Percentiles rank a stretch among this genome's conserved stretches.
Evolutionary conservation across 2,888 invertebrate species (phyloP).

Genomic region (Euphydryas editha): DNA sequence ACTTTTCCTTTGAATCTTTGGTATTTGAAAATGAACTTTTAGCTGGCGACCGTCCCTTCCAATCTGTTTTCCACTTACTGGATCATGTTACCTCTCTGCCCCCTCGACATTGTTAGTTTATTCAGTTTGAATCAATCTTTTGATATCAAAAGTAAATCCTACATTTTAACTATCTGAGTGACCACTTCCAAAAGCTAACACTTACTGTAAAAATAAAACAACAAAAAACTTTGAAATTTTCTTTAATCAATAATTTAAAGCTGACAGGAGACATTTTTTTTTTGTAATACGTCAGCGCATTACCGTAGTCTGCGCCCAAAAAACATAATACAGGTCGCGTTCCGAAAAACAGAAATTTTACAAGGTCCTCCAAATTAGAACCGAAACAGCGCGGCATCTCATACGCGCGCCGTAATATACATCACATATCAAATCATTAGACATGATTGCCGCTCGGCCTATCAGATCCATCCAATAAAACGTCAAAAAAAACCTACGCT

Average conservation of each 20-base stretch:
- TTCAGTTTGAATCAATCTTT: no score
- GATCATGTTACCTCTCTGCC: no score
- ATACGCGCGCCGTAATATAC: constrained; percentile 48
- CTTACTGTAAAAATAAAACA: constrained; percentile 65
- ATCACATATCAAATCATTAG: constrained; percentile 37
- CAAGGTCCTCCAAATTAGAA: constrained; percentile 40
- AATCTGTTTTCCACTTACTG: no score
- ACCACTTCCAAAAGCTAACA: no score
- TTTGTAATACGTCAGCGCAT: constrained; percentile 53
- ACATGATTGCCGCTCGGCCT: constrained; percentile 36
- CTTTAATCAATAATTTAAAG: constrained; percentile 83
- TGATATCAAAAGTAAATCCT: no score
- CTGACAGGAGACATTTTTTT: constrained; percentile 75
- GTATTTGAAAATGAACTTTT: no score
- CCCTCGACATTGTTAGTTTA: no score
- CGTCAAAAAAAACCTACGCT: constrained; percentile 32
- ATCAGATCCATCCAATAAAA: constrained; percentile 31
- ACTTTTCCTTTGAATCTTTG: no score
- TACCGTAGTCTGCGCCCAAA: constrained; percentile 40
- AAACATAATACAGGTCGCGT: constrained; percentile 43
- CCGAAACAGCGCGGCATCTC: constrained; percentile 51
- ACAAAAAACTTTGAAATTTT: constrained; percentile 74
- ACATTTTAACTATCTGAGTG: no score
- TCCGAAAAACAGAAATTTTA: constrained; percentile 61
- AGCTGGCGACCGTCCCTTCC: no score